These are phyloP conservation scores for Rhyacophila evoluta DNA, from an alignment of 2,888 invertebrate species.

Conservation along the genomic window DNA sequence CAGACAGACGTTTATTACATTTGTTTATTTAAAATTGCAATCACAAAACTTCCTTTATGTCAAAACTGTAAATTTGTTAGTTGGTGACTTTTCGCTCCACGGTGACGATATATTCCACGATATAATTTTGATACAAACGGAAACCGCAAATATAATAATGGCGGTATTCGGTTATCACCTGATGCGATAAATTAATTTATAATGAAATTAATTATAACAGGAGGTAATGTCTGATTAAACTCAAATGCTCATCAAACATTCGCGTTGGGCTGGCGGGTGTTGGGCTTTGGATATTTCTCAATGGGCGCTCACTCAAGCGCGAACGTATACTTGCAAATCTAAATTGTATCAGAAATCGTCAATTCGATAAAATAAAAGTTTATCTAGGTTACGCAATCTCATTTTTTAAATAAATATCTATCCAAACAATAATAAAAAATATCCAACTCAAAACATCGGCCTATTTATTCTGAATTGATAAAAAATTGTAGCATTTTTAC, in stretches of 20 bases:
- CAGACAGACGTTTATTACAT: too few species aligned
- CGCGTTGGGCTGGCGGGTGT: neutral
- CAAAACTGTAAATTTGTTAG: too few species aligned
- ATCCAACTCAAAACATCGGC: too few species aligned
- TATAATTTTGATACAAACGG: neutral
- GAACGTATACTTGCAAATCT: neutral
- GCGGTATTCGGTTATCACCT: slow-evolving; percentile 25
- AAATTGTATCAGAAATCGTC: neutral
- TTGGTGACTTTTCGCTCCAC: too few species aligned
- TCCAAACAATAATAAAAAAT: too few species aligned
- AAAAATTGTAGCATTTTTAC: too few species aligned
- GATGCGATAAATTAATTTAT: slow-evolving; percentile 41
- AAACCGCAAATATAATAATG: slow-evolving; percentile 23
- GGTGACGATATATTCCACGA: neutral
- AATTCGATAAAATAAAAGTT: too few species aligned
- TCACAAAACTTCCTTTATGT: too few species aligned
- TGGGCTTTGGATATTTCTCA: neutral
- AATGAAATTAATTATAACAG: slow-evolving; percentile 41
- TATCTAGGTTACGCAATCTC: too few species aligned
- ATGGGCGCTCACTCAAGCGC: slow-evolving; percentile 20
- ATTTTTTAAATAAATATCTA: too few species aligned
- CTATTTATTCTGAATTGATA: too few species aligned
- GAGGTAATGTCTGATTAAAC: slow-evolving; percentile 43
- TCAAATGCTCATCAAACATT: slow-evolving; percentile 32
- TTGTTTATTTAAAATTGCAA: too few species aligned